Evolutionary conservation across 2,113 vertebrate genomes (phyloP).

Genomic region (Hydrochoerus hydrochaeris): DNA sequence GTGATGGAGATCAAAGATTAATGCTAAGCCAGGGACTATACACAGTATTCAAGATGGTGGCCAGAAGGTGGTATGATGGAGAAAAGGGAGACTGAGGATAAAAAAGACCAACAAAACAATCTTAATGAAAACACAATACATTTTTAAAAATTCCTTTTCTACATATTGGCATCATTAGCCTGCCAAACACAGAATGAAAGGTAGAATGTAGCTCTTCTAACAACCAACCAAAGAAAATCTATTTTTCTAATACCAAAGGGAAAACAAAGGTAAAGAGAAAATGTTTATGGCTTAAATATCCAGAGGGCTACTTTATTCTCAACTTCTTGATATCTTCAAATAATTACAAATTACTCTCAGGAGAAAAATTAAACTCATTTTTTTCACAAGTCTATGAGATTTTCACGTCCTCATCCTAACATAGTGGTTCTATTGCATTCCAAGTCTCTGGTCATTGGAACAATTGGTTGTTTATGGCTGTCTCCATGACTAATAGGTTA

Average conservation of each 20-base stretch:
- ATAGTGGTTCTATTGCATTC: slow-evolving; percentile 55
- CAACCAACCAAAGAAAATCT: neutral
- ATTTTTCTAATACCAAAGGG: slow-evolving; percentile 34
- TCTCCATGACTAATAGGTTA: slow-evolving; percentile 78
- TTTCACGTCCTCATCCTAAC: slow-evolving; percentile 34
- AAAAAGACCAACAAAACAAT: slow-evolving; percentile 1
- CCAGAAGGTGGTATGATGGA: neutral
- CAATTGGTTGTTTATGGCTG: slow-evolving; percentile 74
- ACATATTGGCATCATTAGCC: neutral
- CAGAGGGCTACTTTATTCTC: slow-evolving; percentile 42
- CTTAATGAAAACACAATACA: neutral
- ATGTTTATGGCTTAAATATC: slow-evolving; percentile 57
- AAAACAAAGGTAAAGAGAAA: slow-evolving; percentile 50
- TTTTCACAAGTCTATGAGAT: slow-evolving; percentile 41
- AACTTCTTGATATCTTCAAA: slow-evolving; percentile 67
- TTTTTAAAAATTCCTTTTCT: neutral
- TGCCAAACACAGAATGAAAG: neutral
- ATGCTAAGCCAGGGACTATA: neutral
- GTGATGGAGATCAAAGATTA: slow-evolving; percentile 44
- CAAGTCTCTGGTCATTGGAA: slow-evolving; percentile 77
- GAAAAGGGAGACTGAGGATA: neutral
- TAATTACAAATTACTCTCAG: slow-evolving; percentile 67
- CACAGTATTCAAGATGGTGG: neutral
- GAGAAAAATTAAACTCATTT: slow-evolving; percentile 58
- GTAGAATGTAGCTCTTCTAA: neutral